Conservation (phyloP, 2,113 vertebrate species). For the Lophotis ruficrista region DNA sequence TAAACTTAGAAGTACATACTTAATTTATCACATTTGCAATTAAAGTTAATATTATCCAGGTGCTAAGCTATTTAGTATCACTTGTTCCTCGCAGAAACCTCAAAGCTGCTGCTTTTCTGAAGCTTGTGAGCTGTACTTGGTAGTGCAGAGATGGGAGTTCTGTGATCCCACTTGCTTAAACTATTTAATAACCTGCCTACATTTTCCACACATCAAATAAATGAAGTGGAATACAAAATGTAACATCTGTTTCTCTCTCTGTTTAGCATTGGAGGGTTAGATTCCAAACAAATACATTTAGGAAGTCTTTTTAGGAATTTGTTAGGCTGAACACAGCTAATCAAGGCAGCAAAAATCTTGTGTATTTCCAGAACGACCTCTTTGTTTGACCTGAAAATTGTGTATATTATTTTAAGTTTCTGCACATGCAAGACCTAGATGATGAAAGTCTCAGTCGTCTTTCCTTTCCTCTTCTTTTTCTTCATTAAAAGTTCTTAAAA, state of each 20-base stretch:
- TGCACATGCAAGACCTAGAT: conserved; percentile 24
- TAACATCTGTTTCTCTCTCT: conserved; percentile 63
- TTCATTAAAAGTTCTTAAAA: not conserved
- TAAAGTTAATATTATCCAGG: conserved; percentile 30
- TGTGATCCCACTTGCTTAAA: conserved; percentile 19
- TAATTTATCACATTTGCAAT: not conserved
- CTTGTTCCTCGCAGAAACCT: conserved; percentile 8
- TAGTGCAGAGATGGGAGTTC: conserved; percentile 29
- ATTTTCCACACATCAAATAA: conserved; percentile 49
- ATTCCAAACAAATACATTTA: conserved; percentile 58
- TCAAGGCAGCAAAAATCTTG: conserved; percentile 54
- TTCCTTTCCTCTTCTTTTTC: not conserved
- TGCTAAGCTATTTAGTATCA: conserved; percentile 22
- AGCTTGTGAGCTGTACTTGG: not conserved
- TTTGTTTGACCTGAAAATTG: conserved; percentile 59
- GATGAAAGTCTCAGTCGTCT: conserved; percentile 1
- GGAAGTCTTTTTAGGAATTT: conserved; percentile 60
- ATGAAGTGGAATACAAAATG: conserved; percentile 59
- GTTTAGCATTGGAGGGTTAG: conserved; percentile 30
- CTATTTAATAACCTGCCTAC: conserved; percentile 59
- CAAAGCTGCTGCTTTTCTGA: conserved; percentile 1
- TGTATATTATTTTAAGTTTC: conserved; percentile 66
- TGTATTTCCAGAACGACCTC: conserved; percentile 54
- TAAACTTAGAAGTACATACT: not conserved
- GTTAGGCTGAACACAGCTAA: conserved; percentile 53